A percentile compares a stretch with the other conserved stretches of the same genome.
phyloP scores from a whole-genome alignment of 2,888 invertebrate species.

The Trichacis sp. region DNA sequence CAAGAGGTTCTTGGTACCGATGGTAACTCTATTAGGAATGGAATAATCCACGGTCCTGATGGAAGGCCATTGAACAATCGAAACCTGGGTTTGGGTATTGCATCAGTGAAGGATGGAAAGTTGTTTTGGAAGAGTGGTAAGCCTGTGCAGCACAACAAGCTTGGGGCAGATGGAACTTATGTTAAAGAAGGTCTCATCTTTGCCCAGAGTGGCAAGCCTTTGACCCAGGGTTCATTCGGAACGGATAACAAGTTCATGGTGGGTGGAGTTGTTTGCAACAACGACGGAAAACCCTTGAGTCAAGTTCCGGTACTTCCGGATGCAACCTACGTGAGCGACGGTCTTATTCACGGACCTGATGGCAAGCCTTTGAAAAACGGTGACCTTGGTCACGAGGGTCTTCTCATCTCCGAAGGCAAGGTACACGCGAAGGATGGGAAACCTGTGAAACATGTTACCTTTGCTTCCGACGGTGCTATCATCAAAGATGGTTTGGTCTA shows the following conservation, averaged over 20 bases:
- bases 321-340: slow-evolving; percentile 58
- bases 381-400: slow-evolving; percentile 58
- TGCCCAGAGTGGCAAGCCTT: slow-evolving; percentile 54
- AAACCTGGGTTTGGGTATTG: slow-evolving; percentile 54
- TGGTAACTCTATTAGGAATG: slow-evolving; percentile 55
- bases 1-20: slow-evolving; percentile 49
- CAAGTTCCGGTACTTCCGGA: slow-evolving; percentile 60
- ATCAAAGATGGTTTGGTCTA: slow-evolving; percentile 62
- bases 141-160: slow-evolving; percentile 52
- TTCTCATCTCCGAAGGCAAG: slow-evolving; percentile 60
- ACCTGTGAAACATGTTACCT: slow-evolving; percentile 59
- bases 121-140: slow-evolving; percentile 61
- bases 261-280: slow-evolving; percentile 60
- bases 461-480: slow-evolving; percentile 60
- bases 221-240: slow-evolving; percentile 61
- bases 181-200: slow-evolving; percentile 63
- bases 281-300: slow-evolving; percentile 59
- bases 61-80: slow-evolving; percentile 51
- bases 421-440: slow-evolving; percentile 61
- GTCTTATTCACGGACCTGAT: slow-evolving; percentile 58
- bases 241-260: slow-evolving; percentile 61
- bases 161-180: slow-evolving; percentile 58
- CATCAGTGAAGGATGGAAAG: slow-evolving; percentile 59
- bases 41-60: slow-evolving; percentile 52
- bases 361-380: slow-evolving; percentile 58